Percentiles rank a stretch among this genome's conserved stretches.
These are phyloP conservation scores for Lepeophtheirus nordmannii DNA, from an alignment of 2,888 invertebrate genomes.

Conservation along the genomic window DNA sequence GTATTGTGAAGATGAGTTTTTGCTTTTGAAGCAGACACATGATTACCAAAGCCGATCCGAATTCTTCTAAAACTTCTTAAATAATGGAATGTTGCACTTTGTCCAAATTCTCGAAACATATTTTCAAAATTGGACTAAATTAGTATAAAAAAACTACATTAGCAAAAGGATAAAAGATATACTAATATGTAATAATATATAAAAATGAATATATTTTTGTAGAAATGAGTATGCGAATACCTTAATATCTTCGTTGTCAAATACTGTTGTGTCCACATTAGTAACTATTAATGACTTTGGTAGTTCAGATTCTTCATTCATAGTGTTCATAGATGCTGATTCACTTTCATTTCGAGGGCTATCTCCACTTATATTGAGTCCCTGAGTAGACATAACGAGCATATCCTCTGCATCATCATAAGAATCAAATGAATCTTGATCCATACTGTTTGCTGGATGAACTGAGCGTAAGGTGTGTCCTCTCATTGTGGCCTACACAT, in stretches of 20 bases:
- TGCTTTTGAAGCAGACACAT: conserved; percentile 4
- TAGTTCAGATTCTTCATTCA: background rate
- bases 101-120: conserved; percentile 11
- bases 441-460: conserved; percentile 11
- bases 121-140: conserved; percentile 13
- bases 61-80: conserved; percentile 14
- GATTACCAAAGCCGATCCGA: background rate
- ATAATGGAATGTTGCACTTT: conserved; percentile 14
- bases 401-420: conserved; percentile 7
- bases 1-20: background rate
- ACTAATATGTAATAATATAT: too few species aligned
- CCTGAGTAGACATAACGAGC: background rate
- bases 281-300: conserved; percentile 16
- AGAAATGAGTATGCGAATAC: background rate
- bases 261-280: conserved; percentile 19
- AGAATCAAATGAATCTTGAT: conserved; percentile 10
- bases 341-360: background rate
- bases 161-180: too few species aligned
- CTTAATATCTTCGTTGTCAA: background rate
- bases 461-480: background rate
- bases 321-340: background rate
- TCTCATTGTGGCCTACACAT: background rate
- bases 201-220: too few species aligned
- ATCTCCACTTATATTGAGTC: background rate
- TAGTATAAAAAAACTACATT: too few species aligned